Evolutionary conservation across 2,113 vertebrate genomes (phyloP).

Genomic region (Lagopus leucura): DNA sequence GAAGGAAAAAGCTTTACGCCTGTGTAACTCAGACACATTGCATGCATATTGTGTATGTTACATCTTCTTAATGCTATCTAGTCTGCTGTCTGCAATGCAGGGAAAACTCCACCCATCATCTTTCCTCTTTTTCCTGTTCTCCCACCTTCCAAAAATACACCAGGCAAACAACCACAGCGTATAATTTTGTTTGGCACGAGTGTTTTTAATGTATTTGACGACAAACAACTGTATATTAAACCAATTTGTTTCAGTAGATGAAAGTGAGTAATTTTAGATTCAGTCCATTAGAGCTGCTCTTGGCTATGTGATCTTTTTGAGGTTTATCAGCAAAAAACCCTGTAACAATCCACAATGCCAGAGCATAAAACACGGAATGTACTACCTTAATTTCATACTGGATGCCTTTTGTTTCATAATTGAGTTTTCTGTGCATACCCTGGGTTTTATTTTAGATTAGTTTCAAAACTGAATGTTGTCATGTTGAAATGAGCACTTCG

Average conservation of each 20-base stretch:
- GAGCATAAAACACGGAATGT: conserved; percentile 42
- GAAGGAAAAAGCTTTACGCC: conserved; percentile 25
- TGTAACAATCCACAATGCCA: conserved; percentile 45
- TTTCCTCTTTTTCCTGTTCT: neutral
- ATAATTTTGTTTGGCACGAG: conserved; percentile 52
- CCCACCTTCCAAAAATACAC: neutral
- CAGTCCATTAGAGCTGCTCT: conserved; percentile 59
- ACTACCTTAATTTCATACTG: conserved; percentile 63
- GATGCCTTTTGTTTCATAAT: conserved; percentile 68
- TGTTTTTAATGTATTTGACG: conserved; percentile 55
- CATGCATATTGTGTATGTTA: conserved; percentile 57
- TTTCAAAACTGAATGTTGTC: conserved; percentile 58
- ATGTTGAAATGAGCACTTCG: conserved; percentile 44
- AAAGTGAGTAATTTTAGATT: conserved; percentile 66
- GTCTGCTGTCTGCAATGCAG: conserved; percentile 16
- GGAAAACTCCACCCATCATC: conserved; percentile 2
- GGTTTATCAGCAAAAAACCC: conserved; percentile 56
- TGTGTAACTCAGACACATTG: conserved; percentile 25
- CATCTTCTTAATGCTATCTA: conserved; percentile 53
- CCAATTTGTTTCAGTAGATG: conserved; percentile 60
- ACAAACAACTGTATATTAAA: conserved; percentile 58
- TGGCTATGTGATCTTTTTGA: conserved; percentile 47
- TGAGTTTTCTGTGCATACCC: conserved; percentile 39
- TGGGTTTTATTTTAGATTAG: conserved; percentile 68
- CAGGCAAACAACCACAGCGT: neutral